Evolutionary conservation across 2,113 vertebrate genomes (phyloP).

Genomic region (Antechinus stuartii): DNA sequence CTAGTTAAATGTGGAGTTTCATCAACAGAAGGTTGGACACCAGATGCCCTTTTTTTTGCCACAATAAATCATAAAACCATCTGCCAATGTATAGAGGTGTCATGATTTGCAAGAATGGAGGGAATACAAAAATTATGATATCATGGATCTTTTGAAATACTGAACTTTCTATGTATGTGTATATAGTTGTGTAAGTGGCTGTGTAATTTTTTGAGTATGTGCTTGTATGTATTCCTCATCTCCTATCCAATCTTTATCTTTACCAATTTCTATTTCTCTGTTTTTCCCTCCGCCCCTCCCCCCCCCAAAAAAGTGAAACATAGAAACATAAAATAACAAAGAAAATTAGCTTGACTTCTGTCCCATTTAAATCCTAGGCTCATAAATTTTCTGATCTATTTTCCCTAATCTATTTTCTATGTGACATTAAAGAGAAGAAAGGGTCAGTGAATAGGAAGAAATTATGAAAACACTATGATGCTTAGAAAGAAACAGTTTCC

Average conservation of each 20-base stretch:
- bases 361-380: slow-evolving; percentile 41
- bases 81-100: background rate
- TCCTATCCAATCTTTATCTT: slow-evolving; percentile 32
- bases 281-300: too few species aligned
- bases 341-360: slow-evolving; percentile 51
- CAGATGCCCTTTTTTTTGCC: background rate
- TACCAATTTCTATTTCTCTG: slow-evolving; percentile 41
- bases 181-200: background rate
- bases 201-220: background rate
- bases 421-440: slow-evolving; percentile 6
- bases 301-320: slow-evolving; percentile 21
- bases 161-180: background rate
- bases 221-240: background rate
- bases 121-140: background rate
- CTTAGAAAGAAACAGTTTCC: slow-evolving; percentile 57
- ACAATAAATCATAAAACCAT: background rate
- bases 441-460: background rate
- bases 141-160: background rate
- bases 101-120: background rate
- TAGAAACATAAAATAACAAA: slow-evolving; percentile 39
- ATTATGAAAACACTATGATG: slow-evolving; percentile 43
- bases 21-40: slow-evolving; percentile 3
- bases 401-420: slow-evolving; percentile 21
- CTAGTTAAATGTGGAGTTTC: background rate
- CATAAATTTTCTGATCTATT: slow-evolving; percentile 58